phyloP scores from a whole-genome alignment of 2,797 vertebrate species.

The Hydrocynus forskahlii region DNA sequence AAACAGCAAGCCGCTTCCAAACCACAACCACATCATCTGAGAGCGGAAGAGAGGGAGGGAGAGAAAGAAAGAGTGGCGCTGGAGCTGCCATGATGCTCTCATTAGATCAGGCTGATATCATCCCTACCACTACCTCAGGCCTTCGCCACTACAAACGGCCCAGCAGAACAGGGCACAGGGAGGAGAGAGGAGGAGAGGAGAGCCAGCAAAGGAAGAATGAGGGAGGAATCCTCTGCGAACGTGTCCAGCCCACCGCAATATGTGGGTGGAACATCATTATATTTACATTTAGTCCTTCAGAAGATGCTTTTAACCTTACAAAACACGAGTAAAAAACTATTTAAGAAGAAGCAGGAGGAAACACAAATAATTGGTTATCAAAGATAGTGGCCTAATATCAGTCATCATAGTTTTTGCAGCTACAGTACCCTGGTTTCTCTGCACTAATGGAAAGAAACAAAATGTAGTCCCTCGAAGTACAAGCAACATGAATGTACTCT shows the following conservation, averaged over 20 bases:
- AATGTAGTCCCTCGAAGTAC: too few relatives aligned
- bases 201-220: neutral
- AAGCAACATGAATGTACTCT: too few relatives aligned
- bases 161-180: constrained; percentile 23
- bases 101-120: constrained; percentile 58
- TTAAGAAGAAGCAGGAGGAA: too few relatives aligned
- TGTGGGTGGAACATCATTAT: neutral
- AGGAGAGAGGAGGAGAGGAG: constrained; percentile 36
- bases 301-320: neutral
- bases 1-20: constrained; percentile 33
- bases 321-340: neutral
- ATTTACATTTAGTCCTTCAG: neutral
- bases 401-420: too few relatives aligned
- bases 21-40: constrained; percentile 60
- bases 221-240: constrained; percentile 9
- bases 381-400: too few relatives aligned
- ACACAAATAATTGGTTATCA: too few relatives aligned
- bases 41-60: constrained; percentile 48
- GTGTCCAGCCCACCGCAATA: constrained; percentile 27
- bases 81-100: constrained; percentile 28
- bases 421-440: too few relatives aligned
- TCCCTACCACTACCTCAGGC: constrained; percentile 42
- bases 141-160: constrained; percentile 48
- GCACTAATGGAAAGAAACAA: too few relatives aligned
- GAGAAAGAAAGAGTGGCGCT: constrained; percentile 36